Conservation (phyloP, 2,797 vertebrate species). For the Sylvia borin region DNA sequence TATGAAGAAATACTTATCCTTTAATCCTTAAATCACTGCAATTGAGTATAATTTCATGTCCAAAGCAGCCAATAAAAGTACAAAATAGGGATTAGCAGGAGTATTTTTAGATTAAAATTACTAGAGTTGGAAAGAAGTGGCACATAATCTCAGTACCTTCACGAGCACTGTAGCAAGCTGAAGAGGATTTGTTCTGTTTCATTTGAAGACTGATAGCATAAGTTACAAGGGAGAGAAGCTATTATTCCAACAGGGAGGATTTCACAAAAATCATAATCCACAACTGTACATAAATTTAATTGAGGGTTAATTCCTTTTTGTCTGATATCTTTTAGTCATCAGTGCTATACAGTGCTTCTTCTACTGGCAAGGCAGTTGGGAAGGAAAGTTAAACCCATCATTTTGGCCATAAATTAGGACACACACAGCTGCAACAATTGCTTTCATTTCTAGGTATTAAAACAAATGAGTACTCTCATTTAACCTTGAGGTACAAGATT, state of each 20-base stretch:
- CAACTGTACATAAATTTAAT: slow-evolving; percentile 35
- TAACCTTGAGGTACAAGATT: slow-evolving; percentile 46
- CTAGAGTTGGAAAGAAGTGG: background rate
- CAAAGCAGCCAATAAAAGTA: slow-evolving; percentile 7
- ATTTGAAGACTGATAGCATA: background rate
- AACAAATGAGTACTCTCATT: slow-evolving; percentile 48
- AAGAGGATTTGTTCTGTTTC: slow-evolving; percentile 37
- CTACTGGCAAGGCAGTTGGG: background rate
- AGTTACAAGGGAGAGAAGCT: background rate
- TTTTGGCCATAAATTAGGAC: slow-evolving; percentile 12
- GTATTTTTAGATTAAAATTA: slow-evolving; percentile 33
- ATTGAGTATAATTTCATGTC: background rate
- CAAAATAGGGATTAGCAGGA: slow-evolving; percentile 34
- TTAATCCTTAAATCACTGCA: slow-evolving; percentile 43
- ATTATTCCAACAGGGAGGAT: slow-evolving; percentile 29
- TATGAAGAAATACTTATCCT: slow-evolving; percentile 35
- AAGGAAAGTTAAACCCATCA: background rate
- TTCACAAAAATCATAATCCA: slow-evolving; percentile 21
- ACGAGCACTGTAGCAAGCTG: background rate
- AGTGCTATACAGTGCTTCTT: background rate
- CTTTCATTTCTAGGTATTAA: slow-evolving; percentile 58
- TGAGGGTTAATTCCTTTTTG: slow-evolving; percentile 8
- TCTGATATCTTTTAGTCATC: slow-evolving; percentile 15
- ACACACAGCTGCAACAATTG: background rate
- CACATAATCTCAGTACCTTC: background rate